Evolutionary conservation across 1,140 invertebrate genomes (phyloP).

Genomic region (Catajapyx aquilonaris): DNA sequence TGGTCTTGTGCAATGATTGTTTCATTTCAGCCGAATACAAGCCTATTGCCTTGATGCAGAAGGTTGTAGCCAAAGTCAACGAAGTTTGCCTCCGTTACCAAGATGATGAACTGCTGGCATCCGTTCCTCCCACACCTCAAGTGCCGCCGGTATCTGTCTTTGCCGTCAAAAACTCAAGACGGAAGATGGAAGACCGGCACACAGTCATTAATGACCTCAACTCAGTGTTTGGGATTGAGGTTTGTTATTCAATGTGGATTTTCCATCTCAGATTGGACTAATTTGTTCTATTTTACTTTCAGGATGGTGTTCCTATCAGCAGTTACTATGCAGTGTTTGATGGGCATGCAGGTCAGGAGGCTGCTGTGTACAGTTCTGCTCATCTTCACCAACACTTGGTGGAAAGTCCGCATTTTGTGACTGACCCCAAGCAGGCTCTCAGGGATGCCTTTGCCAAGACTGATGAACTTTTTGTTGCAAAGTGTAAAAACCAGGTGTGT

Average conservation of each 20-base stretch:
- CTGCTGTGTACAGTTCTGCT: conserved; percentile 62
- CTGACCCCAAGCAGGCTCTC: conserved; percentile 43
- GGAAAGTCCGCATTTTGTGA: conserved; percentile 42
- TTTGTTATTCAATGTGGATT: too few relatives aligned
- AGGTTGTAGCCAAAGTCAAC: conserved; percentile 43
- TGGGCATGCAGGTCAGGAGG: conserved; percentile 81
- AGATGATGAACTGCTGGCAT: conserved; percentile 34
- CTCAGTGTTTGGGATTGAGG: conserved; percentile 19
- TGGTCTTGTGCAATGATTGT: too few relatives aligned
- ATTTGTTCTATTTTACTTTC: too few relatives aligned
- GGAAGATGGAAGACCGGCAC: conserved; percentile 72
- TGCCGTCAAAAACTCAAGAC: conserved; percentile 54
- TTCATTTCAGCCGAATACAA: too few relatives aligned
- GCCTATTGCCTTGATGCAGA: conserved; percentile 50
- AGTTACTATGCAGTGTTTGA: conserved; percentile 89
- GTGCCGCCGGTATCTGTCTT: conserved; percentile 29
- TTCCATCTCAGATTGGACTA: too few relatives aligned
- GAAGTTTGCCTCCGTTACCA: conserved; percentile 40
- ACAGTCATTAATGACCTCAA: conserved; percentile 38
- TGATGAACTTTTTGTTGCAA: conserved; percentile 55
- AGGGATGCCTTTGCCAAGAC: conserved; percentile 63
- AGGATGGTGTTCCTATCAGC: too few relatives aligned
- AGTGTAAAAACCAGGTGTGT: conserved; percentile 41
- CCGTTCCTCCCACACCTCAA: conserved; percentile 11
- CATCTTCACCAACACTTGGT: conserved; percentile 73